These are phyloP conservation scores for Erannis defoliaria DNA, from an alignment of 2,888 invertebrate genomes.

Conservation along the genomic window DNA sequence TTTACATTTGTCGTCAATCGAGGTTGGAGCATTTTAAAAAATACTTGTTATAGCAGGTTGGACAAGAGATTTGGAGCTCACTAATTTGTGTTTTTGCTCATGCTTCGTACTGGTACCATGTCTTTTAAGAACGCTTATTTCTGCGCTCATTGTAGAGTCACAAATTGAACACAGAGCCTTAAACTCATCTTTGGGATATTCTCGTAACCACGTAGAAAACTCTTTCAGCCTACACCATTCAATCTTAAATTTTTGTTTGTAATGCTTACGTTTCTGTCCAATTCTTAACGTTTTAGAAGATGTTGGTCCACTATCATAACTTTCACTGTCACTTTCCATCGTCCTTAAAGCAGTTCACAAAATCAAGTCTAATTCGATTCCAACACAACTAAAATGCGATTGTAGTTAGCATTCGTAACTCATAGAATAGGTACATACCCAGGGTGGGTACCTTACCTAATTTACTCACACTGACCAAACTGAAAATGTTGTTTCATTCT, in stretches of 20 bases:
- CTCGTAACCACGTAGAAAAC: slow-evolving; percentile 1
- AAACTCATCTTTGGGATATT: slow-evolving; percentile 8
- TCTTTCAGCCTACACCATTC: background rate
- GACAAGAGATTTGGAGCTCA: background rate
- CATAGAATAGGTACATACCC: too few species aligned
- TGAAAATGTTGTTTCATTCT: too few species aligned
- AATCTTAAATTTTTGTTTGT: slow-evolving; percentile 1
- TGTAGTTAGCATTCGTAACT: too few species aligned
- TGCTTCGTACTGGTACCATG: slow-evolving; percentile 1
- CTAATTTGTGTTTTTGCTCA: background rate
- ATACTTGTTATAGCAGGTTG: background rate
- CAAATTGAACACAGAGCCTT: slow-evolving; percentile 8
- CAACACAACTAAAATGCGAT: too few species aligned
- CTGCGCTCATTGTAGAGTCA: slow-evolving; percentile 7
- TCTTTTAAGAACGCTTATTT: slow-evolving; percentile 7
- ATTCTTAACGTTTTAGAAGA: background rate
- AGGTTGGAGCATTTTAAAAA: background rate
- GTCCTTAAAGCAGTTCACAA: background rate
- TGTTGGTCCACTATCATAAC: background rate
- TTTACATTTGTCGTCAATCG: slow-evolving; percentile 1
- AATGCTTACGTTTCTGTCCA: slow-evolving; percentile 1
- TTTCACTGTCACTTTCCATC: background rate
- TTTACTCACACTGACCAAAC: too few species aligned
- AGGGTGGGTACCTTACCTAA: too few species aligned
- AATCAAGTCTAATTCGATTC: too few species aligned